Evolutionary conservation across 1,140 invertebrate species (phyloP).

Genomic region (Agrypnia vestita): DNA sequence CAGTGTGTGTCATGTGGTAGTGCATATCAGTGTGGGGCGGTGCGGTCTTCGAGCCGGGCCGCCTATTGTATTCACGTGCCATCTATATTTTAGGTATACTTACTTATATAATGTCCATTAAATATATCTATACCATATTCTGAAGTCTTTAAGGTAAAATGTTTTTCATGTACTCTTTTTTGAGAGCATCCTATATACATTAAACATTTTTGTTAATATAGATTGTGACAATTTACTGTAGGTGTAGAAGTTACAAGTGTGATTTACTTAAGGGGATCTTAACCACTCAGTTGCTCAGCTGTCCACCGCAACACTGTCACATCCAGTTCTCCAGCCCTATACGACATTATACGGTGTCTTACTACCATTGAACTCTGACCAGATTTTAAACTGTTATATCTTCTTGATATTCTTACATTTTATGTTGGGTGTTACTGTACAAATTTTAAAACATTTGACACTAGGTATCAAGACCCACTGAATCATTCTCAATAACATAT

Average conservation of each 20-base stretch:
- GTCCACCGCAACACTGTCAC: not conserved
- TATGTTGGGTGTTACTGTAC: no score
- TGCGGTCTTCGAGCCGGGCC: conserved; percentile 28
- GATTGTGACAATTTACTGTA: conserved; percentile 62
- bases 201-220: conserved; percentile 50
- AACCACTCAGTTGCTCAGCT: not conserved
- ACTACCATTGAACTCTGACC: not conserved
- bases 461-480: no score
- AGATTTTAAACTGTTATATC: not conserved
- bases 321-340: not conserved
- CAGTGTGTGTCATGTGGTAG: conserved; percentile 15
- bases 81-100: conserved; percentile 72
- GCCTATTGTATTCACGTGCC: conserved; percentile 72
- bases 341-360: not conserved
- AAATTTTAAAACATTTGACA: no score
- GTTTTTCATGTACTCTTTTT: conserved; percentile 74
- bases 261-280: conserved; percentile 52
- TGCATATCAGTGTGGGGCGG: conserved; percentile 58
- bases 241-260: conserved; percentile 53
- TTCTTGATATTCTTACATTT: no score
- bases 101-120: conserved; percentile 70
- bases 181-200: conserved; percentile 68
- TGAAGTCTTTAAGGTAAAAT: conserved; percentile 74
- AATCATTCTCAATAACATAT: no score
- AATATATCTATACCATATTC: conserved; percentile 74